Evolutionary conservation across 1,140 invertebrate genomes (phyloP).

Genomic region (Pentalonia nigronervosa): DNA sequence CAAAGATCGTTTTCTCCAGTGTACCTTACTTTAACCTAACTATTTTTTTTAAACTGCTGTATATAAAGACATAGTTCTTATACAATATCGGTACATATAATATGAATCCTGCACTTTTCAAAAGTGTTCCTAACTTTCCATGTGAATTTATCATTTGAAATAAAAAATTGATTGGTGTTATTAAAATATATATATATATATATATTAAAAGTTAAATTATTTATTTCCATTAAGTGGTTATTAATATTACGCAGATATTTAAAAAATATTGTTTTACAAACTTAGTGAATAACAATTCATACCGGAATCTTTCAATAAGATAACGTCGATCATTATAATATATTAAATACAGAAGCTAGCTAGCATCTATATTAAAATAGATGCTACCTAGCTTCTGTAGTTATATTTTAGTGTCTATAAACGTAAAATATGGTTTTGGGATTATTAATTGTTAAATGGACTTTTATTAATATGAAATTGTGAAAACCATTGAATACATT

Average conservation of each 20-base stretch:
- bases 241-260: not conserved
- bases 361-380: too few species aligned
- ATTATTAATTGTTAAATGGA: not conserved
- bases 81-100: too few species aligned
- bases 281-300: not conserved
- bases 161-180: not conserved
- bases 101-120: too few species aligned
- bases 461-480: not conserved
- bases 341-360: too few species aligned
- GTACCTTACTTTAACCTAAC: too few species aligned
- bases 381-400: not conserved
- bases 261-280: not conserved
- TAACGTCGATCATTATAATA: not conserved
- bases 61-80: too few species aligned
- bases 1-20: too few species aligned
- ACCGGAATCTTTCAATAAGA: not conserved
- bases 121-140: too few species aligned
- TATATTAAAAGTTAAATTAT: too few species aligned
- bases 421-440: not conserved
- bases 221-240: not conserved
- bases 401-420: not conserved
- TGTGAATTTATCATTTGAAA: not conserved
- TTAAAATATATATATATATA: not conserved
- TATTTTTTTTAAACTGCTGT: too few species aligned
- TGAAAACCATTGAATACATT: not conserved